Percentiles rank a stretch among this genome's conserved stretches.
These are phyloP conservation scores for Euthynnus affinis DNA, from an alignment of 2,797 vertebrate species.

Conservation along the genomic window DNA sequence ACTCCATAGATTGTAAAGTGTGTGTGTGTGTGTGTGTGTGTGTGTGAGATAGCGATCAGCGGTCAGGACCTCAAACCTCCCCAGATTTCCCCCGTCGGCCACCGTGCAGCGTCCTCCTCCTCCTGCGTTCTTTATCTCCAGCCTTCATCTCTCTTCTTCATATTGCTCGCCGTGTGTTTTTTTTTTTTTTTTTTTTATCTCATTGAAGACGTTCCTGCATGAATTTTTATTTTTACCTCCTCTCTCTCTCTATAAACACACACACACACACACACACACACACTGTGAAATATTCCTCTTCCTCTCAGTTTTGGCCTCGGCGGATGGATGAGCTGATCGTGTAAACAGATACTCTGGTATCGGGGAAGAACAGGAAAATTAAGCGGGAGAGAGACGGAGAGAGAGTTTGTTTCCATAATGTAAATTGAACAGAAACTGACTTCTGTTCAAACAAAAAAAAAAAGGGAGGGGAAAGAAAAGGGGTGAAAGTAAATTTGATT, in stretches of 20 bases:
- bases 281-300: too few species aligned
- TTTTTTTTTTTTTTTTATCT: slow-evolving; percentile 59
- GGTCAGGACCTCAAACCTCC: slow-evolving; percentile 60
- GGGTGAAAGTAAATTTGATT: not conserved
- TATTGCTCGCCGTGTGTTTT: slow-evolving; percentile 43
- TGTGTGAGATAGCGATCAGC: slow-evolving; percentile 68
- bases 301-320: slow-evolving; percentile 47
- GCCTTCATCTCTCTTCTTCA: slow-evolving; percentile 54
- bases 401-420: slow-evolving; percentile 21
- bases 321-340: slow-evolving; percentile 46
- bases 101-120: slow-evolving; percentile 40
- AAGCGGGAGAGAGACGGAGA: too few species aligned
- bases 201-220: slow-evolving; percentile 34
- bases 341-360: slow-evolving; percentile 60
- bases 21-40: slow-evolving; percentile 18
- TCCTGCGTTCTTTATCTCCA: slow-evolving; percentile 48
- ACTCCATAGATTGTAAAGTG: slow-evolving; percentile 13
- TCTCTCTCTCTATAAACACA: not conserved
- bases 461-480: not conserved
- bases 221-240: slow-evolving; percentile 25
- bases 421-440: slow-evolving; percentile 29
- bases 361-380: slow-evolving; percentile 21
- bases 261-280: too few species aligned
- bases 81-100: slow-evolving; percentile 65
- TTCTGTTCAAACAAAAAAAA: slow-evolving; percentile 20